These are phyloP conservation scores for Cyprinus carpio DNA, from an alignment of 2,113 vertebrate genomes.

Conservation along the genomic window DNA sequence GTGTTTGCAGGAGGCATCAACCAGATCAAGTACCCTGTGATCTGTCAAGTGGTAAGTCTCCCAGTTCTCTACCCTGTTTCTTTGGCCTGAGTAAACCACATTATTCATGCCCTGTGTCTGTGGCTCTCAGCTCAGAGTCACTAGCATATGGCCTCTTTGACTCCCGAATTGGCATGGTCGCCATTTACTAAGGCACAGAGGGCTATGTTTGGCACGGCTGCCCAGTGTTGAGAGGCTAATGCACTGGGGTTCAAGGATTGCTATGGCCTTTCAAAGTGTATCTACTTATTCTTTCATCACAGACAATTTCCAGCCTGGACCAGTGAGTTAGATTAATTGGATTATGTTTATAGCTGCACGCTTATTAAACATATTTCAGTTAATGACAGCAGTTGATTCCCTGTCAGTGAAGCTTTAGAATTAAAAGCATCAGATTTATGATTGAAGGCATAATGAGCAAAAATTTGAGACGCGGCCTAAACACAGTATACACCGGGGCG, in stretches of 20 bases:
- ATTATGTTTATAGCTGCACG: conserved; percentile 29
- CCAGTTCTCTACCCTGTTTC: conserved; percentile 9
- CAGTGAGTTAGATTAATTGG: conserved; percentile 41
- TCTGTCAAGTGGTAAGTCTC: conserved; percentile 92
- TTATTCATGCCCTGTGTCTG: conserved; percentile 30
- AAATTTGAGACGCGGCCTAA: not conserved
- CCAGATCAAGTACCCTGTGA: conserved; percentile 84
- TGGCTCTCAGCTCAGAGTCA: conserved; percentile 28
- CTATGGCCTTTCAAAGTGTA: conserved; percentile 8
- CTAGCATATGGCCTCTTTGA: conserved; percentile 49
- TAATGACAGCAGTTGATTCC: conserved; percentile 21
- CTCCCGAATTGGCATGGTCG: conserved; percentile 29
- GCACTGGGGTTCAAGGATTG: conserved; percentile 2
- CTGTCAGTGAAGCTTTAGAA: not conserved
- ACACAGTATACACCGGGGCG: not conserved
- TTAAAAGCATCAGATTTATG: conserved; percentile 28
- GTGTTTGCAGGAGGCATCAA: conserved; percentile 96
- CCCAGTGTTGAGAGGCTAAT: conserved; percentile 26
- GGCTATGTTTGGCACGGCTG: conserved; percentile 27
- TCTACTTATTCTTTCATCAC: conserved; percentile 33
- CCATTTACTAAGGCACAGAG: conserved; percentile 20
- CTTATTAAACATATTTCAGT: conserved; percentile 31
- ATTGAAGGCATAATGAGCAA: not conserved
- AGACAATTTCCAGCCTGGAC: not conserved
- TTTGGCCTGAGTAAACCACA: conserved; percentile 1